Evolutionary conservation across 2,797 vertebrate genomes (phyloP).

Genomic region (Hylomyscus alleni): DNA sequence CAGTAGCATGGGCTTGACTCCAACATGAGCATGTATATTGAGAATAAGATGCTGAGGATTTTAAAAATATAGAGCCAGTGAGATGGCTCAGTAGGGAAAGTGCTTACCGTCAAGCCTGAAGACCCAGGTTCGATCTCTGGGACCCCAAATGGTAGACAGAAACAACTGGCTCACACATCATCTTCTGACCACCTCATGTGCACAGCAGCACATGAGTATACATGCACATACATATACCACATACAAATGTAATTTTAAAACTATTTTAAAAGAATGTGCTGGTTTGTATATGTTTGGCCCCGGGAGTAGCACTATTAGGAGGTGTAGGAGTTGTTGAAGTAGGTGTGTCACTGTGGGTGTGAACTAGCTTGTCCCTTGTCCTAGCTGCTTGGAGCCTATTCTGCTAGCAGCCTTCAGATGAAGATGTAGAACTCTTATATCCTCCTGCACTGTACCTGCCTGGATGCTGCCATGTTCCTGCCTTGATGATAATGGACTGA

Average conservation of each 20-base stretch:
- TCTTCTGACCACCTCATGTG: not conserved
- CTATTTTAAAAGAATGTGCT: not conserved
- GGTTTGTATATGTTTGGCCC: not conserved
- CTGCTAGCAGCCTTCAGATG: not conserved
- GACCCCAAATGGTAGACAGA: not conserved
- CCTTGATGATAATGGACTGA: not conserved
- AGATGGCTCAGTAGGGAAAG: not conserved
- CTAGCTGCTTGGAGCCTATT: not conserved
- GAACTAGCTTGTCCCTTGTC: not conserved
- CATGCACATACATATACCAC: not conserved
- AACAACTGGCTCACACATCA: not conserved
- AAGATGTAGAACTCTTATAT: not conserved
- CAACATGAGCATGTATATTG: not conserved
- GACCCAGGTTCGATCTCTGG: not conserved
- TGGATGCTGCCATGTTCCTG: not conserved
- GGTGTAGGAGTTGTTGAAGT: not conserved
- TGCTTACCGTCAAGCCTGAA: not conserved
- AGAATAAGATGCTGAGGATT: not conserved
- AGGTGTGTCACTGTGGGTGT: not conserved
- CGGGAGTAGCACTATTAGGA: not conserved
- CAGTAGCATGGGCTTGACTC: not conserved
- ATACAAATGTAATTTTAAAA: not conserved
- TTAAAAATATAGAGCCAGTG: not conserved
- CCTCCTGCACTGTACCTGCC: not conserved
- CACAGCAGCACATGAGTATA: rapidly evolving